Evolutionary conservation across 2,888 invertebrate genomes (phyloP), one percentile per base, ranked within the genome.

Genomic region (Lithophane semibrunnea): DNA sequence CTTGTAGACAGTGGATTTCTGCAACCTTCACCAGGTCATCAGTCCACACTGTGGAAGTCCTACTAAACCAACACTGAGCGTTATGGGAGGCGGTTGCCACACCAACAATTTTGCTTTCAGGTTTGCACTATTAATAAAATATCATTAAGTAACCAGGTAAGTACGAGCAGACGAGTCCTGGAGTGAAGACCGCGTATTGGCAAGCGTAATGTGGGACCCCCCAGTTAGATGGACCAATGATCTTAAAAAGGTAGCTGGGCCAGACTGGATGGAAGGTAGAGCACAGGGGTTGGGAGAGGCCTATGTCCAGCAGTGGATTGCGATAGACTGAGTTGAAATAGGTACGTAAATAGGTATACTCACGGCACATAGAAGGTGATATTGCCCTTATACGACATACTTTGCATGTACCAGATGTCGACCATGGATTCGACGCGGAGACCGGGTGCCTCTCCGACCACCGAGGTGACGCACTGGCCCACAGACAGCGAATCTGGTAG

Each of bases 401-500:
- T 93, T 90, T 96, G 96, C 93, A 96, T 94, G 84, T 93, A 95
- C 96, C 96, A 96, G 85, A 95, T 89, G 84, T 96, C 96, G 0
- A 95, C 92, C 94, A 96, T 92, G 0, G 96, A 94, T 88, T 96
- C 96, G 2, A 94, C 92, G 3, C 91, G 93, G 2, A 96, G 93
- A 3, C 96, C 96, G 2, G 96, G 96, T 21, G 96, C 95, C 79
- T 96, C 96, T n/a, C 96, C 96, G 18, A 95, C 92, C 56, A 96
- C 94, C 0, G 96, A 94, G n/a, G 96, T 94, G 42, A 96, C 93
- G 73, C 94, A 94, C 85, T 96, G 96, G 0, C 96, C 96, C 65
- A 96, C 95, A 16, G 93, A 84, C 69, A 93, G 90, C 2, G 96
- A 93, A 88, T 93, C 96, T 96, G 84, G 9, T n/a, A 12, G 37